Percentiles rank a stretch among this genome's conserved stretches.
These are phyloP conservation scores for Sarcophilus harrisii DNA, from an alignment of 2,797 vertebrate genomes.

Conservation along the genomic window DNA sequence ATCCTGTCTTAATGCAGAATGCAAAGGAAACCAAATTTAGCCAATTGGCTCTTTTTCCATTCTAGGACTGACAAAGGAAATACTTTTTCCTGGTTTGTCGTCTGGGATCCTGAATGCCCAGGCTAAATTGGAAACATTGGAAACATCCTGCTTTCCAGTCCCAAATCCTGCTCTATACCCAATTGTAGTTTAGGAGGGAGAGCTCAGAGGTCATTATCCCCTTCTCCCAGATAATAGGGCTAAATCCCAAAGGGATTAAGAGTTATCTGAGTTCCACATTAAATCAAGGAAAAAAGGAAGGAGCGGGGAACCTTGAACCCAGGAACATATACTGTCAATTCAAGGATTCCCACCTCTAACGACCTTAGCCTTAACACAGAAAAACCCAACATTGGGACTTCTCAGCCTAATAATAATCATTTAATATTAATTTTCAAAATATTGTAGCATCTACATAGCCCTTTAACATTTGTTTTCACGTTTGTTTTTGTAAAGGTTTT, in stretches of 20 bases:
- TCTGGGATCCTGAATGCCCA: background rate
- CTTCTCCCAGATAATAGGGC: background rate
- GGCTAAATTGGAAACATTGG: background rate
- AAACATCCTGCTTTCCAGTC: background rate
- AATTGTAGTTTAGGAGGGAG: background rate
- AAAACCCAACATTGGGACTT: background rate
- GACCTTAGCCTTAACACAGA: background rate
- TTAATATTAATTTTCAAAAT: background rate
- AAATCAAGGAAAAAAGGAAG: background rate
- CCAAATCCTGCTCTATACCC: background rate
- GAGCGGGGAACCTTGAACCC: background rate
- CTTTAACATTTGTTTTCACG: background rate
- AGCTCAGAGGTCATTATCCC: background rate
- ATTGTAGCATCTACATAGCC: background rate
- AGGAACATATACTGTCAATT: background rate
- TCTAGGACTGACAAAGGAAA: background rate
- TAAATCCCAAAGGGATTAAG: background rate
- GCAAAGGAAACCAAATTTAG: conserved; percentile 19
- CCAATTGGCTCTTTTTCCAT: conserved; percentile 21
- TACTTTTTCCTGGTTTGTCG: conserved; percentile 4
- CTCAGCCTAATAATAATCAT: background rate
- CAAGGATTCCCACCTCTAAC: background rate
- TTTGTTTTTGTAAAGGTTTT: background rate
- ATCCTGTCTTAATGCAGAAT: background rate
- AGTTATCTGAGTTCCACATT: background rate